Conservation (phyloP, 2,797 vertebrate species). For the Hafferia zeledoni region DNA sequence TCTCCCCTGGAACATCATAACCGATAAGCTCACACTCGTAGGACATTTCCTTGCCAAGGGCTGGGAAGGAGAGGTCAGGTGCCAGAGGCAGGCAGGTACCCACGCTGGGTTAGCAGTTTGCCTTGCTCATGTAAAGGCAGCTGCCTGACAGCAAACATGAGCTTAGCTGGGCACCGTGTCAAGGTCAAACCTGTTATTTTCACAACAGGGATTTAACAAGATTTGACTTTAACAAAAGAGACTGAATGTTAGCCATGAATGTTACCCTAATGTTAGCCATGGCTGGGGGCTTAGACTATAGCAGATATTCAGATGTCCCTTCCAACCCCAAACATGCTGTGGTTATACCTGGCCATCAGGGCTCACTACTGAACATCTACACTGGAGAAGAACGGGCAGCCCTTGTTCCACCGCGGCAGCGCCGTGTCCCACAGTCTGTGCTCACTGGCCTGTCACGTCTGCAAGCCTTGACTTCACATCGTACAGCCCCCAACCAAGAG, state of each 20-base stretch:
- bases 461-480: background rate
- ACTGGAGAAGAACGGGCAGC: background rate
- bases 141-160: background rate
- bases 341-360: background rate
- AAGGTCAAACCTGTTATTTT: background rate
- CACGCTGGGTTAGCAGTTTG: background rate
- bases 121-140: background rate
- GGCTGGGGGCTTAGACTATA: background rate
- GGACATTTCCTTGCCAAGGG: background rate
- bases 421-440: background rate
- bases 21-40: rapidly evolving
- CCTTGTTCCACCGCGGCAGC: background rate
- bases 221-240: background rate
- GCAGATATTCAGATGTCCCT: background rate
- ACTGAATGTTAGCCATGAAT: background rate
- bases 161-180: background rate
- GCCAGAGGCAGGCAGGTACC: background rate
- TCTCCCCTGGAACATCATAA: background rate
- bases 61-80: background rate
- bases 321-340: background rate
- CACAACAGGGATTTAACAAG: background rate
- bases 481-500: background rate
- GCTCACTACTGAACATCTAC: background rate
- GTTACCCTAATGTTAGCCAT: background rate
- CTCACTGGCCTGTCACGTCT: rapidly evolving